Evolutionary conservation across 2,797 vertebrate genomes (phyloP), one percentile per base, ranked within the genome.

Genomic region (Phataginus tetradactyla): DNA sequence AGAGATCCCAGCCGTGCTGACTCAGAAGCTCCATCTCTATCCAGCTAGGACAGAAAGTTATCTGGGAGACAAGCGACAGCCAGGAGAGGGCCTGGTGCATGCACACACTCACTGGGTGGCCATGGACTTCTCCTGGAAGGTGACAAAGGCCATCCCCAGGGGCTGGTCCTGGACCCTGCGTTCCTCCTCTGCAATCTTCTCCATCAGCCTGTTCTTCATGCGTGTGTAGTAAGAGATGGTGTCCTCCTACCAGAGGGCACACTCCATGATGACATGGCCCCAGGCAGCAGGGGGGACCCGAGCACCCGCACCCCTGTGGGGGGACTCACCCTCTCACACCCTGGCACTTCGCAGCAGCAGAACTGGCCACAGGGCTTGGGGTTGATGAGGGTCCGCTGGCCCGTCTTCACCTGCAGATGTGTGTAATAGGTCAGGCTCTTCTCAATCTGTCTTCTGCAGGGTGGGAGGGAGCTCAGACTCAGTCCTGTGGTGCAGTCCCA

Each of bases 101-200:
- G 53, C 42, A 34, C 59, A 15, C n/a, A 99, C 99, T 99, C 98
- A 99, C 99, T 98, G 98, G 75, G 99, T 99, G 89, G 99, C 99
- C 99, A 99, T 99, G 55, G 98, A 98, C 90, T 99, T 99, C 4
- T 99, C 99, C 97, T 99, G 98, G 96, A 99, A 98, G 14, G 99
- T 99, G 97, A 99, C 98, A 10, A 99, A 99, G 89, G 99, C 99
- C 95, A 99, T 99, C 96, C 99, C 99, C 95, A 99, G 98, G 0
- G 99, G 98, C 80, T 97, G 98, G 86, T 98, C 90, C 91, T 98
- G 98, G n/a, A 99, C 98, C 37, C 64, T 80, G 75, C 98, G 92
- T 34, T 98, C 98, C 92, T 99, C 98, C 90, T 97, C 97, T 4
- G 97, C 91, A 91, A 99, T 98, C 79, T 98, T 98, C 85, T 98